Base-by-base conservation (phyloP, 2,888 invertebrate genomes). In the Melinaea menophilus region DNA sequence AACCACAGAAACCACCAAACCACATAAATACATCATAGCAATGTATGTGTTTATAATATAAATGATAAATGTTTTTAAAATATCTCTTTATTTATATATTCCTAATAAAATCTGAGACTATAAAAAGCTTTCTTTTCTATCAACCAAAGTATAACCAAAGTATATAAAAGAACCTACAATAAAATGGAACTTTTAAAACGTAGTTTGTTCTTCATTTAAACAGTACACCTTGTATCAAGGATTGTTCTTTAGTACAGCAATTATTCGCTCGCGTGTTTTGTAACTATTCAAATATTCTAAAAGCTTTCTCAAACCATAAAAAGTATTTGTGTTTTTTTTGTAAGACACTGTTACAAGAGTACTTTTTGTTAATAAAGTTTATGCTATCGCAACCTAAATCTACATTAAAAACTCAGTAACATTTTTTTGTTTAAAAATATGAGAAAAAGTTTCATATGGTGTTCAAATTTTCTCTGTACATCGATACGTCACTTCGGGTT, bases 401-500 rank as follows among this genome's bases (percentile, higher is more conserved):
- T 9, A 3, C 2, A 9, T 41, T 41, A 5, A 22, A 22, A 22
- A 22, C 22, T 22, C 22, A 22, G 22, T 22, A n/a, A 22, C 22
- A 22, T 22, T 22, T 22, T 22, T 22, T 1, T 0, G 0, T 22
- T 1, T 1, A 22, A 22, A 22, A 22, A 22, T 22, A 22, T 22
- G 22, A 22, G 22, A 22, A 22, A 22, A 22, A 22, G 22, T 22
- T 22, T 22, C 22, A 22, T 22, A 22, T 7, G 31, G 51, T 51
- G 31, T 51, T 31, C 31, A 51, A 51, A 59, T 83, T 82, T 59
- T 80, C 77, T 75, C 77, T 78, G 81, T 81, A 82, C 79, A 77
- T 76, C 80, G 80, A 79, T 78, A 81, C 82, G 85, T 84, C 84
- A 83, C 79, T 77, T 73, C 72, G 74, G 73, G 72, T 80, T 86